Conservation (phyloP, 2,888 invertebrate species). For the Cheilosia variabilis region DNA sequence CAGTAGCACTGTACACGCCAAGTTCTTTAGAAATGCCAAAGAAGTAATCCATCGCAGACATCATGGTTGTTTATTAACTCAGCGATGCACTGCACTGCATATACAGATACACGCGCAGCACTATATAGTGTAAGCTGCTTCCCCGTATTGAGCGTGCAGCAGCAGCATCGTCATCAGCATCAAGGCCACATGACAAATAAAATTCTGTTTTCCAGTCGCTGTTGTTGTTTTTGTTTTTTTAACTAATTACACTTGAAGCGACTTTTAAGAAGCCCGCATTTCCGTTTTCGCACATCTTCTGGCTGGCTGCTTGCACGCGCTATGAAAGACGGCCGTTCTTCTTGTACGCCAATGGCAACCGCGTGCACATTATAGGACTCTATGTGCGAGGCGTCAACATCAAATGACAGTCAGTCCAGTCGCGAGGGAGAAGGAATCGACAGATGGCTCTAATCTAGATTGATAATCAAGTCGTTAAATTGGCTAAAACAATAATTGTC, state of each 20-base stretch:
- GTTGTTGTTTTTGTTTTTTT: constrained; percentile 31
- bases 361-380: constrained; percentile 3
- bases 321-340: constrained; percentile 37
- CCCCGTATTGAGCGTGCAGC: constrained; percentile 48
- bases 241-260: constrained; percentile 65
- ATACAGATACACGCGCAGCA: constrained; percentile 7
- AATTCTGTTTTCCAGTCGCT: constrained; percentile 35
- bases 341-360: constrained; percentile 14
- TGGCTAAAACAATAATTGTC: constrained; percentile 3
- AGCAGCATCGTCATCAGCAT: constrained; percentile 54
- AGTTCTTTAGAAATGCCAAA: constrained; percentile 59
- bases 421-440: constrained; percentile 45
- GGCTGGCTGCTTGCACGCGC: constrained; percentile 30
- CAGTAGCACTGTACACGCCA: constrained; percentile 36
- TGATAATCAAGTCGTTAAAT: constrained; percentile 50
- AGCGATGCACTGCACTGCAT: constrained; percentile 17
- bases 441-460: constrained; percentile 63
- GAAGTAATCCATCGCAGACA: constrained; percentile 64
- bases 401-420: constrained; percentile 31
- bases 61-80: constrained; percentile 63
- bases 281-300: constrained; percentile 71
- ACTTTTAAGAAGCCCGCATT: constrained; percentile 70
- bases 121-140: constrained; percentile 16
- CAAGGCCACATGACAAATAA: constrained; percentile 68
- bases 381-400: constrained; percentile 17